Evolutionary conservation across 2,113 vertebrate species (phyloP).

Genomic region (Stegostoma tigrinum): DNA sequence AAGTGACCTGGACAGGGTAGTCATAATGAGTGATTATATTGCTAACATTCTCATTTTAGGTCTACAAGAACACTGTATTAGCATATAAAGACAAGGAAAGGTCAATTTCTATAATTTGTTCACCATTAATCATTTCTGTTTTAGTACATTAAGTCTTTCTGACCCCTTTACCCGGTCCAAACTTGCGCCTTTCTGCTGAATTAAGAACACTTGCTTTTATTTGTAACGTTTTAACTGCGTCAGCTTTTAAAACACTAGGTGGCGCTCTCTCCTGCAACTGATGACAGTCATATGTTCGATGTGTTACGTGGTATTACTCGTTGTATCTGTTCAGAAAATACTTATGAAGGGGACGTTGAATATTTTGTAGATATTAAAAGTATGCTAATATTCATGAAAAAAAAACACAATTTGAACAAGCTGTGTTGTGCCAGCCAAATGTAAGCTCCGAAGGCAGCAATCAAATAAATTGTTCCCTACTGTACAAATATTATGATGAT

Average conservation of each 20-base stretch:
- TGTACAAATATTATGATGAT: neutral
- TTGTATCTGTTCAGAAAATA: slow-evolving; percentile 9
- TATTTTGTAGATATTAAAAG: slow-evolving; percentile 25
- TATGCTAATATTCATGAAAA: slow-evolving; percentile 13
- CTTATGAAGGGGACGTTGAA: neutral
- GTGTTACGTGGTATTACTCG: neutral
- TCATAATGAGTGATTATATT: neutral
- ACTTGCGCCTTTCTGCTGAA: neutral
- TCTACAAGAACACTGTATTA: neutral
- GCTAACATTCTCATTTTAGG: neutral
- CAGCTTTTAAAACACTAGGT: neutral
- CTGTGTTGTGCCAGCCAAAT: neutral
- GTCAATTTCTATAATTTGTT: neutral
- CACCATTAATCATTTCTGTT: neutral
- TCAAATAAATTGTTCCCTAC: neutral
- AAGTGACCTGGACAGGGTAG: neutral
- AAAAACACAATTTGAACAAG: neutral
- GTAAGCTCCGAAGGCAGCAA: neutral
- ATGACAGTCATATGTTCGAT: neutral
- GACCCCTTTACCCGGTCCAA: neutral
- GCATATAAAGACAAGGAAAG: neutral
- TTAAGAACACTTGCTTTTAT: neutral
- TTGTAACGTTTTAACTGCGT: neutral
- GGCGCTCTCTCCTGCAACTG: neutral
- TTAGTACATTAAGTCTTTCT: neutral